Evolutionary conservation across 2,113 vertebrate species (phyloP).

Genomic region (Trogon surrucura): DNA sequence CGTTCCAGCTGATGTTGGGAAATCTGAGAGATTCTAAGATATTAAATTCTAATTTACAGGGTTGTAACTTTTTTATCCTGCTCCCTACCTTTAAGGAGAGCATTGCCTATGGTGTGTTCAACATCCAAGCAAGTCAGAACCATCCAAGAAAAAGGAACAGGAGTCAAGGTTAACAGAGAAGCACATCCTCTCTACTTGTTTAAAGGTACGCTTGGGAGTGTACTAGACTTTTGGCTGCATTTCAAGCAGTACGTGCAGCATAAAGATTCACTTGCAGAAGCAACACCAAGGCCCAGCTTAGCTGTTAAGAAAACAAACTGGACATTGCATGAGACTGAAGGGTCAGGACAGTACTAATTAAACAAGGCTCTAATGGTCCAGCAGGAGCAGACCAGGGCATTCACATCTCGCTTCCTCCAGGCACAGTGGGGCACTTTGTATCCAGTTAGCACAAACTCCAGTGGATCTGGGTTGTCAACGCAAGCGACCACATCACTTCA

Average conservation of each 20-base stretch:
- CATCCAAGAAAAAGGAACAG: background rate
- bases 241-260: background rate
- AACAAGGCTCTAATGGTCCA: background rate
- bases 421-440: background rate
- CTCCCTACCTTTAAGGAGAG: background rate
- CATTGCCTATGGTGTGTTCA: background rate
- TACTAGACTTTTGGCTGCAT: background rate
- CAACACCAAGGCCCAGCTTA: background rate
- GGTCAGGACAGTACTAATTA: background rate
- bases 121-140: background rate
- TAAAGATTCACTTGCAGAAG: background rate
- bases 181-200: background rate
- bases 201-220: background rate
- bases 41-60: background rate
- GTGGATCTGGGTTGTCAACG: background rate
- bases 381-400: background rate
- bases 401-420: background rate
- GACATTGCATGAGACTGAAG: rapidly evolving
- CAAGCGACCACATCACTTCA: background rate
- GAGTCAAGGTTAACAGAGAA: background rate
- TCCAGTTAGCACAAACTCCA: background rate
- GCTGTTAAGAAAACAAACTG: background rate
- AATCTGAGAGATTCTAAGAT: background rate
- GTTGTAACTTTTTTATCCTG: background rate
- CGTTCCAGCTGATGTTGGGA: background rate